These are phyloP conservation scores for Lepidurus packardi DNA, from an alignment of 1,140 invertebrate species.

Conservation along the genomic window DNA sequence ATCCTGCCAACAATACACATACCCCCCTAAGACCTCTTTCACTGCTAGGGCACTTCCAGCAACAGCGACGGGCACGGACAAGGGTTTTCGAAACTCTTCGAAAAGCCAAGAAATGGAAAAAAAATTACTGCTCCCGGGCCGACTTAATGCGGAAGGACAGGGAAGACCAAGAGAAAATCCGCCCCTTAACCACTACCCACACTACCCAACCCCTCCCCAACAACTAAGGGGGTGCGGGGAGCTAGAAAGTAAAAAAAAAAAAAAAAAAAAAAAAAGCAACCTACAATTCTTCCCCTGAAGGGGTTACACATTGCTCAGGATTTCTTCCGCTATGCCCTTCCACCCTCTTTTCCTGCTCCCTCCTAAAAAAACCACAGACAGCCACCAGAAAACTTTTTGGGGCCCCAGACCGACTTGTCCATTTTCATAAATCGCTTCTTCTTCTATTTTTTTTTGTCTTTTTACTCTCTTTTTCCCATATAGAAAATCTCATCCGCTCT, in stretches of 20 bases:
- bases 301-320: neutral
- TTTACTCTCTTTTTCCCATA: neutral
- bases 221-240: neutral
- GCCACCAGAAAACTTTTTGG: neutral
- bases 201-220: too few species aligned
- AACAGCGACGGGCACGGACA: neutral
- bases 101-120: neutral
- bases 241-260: neutral
- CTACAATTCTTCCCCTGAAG: slow-evolving; percentile 5
- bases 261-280: neutral
- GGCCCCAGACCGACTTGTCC: neutral
- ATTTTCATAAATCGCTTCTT: slow-evolving; percentile 13
- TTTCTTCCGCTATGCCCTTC: neutral
- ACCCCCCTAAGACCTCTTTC: slow-evolving; percentile 10
- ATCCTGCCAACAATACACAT: slow-evolving; percentile 19
- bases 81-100: neutral
- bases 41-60: neutral
- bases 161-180: neutral
- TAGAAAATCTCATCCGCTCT: neutral
- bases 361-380: neutral
- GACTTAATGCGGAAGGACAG: slow-evolving; percentile 14
- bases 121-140: neutral
- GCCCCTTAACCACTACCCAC: neutral
- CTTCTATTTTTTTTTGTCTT: neutral
- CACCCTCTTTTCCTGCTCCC: neutral